Percentiles rank a stretch among this genome's conserved stretches.
Conservation (phyloP, 2,113 vertebrate species). For the Ophiodon elongatus region DNA sequence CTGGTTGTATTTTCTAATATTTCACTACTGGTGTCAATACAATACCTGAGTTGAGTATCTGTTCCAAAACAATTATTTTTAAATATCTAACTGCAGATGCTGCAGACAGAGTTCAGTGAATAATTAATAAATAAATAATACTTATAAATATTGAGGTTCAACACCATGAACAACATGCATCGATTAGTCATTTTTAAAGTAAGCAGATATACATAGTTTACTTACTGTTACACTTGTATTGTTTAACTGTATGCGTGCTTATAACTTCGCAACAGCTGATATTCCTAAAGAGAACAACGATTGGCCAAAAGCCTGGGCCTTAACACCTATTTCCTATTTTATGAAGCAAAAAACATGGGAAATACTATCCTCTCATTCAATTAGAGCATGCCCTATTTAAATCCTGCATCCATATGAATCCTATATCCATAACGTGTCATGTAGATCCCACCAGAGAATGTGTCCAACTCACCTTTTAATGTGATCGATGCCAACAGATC, state of each 20-base stretch:
- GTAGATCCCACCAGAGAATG: not conserved
- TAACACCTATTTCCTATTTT: not conserved
- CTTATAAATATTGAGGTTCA: not conserved
- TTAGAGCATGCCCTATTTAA: too few relatives aligned
- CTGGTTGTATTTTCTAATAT: not conserved
- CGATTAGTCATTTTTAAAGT: not conserved
- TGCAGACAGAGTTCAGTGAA: not conserved
- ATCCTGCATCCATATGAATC: not conserved
- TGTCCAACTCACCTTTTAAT: conserved; percentile 71
- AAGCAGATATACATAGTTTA: not conserved
- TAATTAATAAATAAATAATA: too few relatives aligned
- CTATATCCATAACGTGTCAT: not conserved
- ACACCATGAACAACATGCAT: not conserved
- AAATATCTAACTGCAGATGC: not conserved
- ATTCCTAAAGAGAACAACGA: too few relatives aligned
- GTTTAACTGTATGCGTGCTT: too few relatives aligned
- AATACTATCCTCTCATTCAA: too few relatives aligned
- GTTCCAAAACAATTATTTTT: not conserved
- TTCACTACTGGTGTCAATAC: not conserved
- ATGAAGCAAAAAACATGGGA: too few relatives aligned
- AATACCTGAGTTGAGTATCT: too few relatives aligned
- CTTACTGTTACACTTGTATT: too few relatives aligned
- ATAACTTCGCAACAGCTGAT: too few relatives aligned
- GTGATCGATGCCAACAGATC: conserved; percentile 70
- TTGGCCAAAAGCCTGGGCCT: not conserved